These are phyloP conservation scores for Odontamblyopus rebecca DNA, from an alignment of 2,797 vertebrate genomes.

Conservation along the genomic window DNA sequence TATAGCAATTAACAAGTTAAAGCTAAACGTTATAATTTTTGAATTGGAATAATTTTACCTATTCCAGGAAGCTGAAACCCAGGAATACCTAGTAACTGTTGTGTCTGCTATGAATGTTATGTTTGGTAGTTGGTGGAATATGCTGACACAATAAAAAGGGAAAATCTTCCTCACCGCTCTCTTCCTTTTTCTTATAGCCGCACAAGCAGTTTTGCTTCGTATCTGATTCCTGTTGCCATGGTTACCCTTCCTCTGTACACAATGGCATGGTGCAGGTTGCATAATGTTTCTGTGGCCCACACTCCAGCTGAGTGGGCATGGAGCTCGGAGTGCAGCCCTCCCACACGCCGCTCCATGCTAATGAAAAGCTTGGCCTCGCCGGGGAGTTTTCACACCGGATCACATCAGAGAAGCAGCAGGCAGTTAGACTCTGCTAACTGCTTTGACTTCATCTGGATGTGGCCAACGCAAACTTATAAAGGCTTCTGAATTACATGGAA, in stretches of 20 bases:
- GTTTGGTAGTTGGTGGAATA: constrained; percentile 4
- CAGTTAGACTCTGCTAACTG: constrained; percentile 4
- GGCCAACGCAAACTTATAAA: neutral
- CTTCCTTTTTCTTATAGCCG: constrained; percentile 54
- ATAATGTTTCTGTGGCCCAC: constrained; percentile 71
- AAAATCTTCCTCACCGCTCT: constrained; percentile 31
- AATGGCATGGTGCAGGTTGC: constrained; percentile 67
- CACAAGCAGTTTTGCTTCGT: constrained; percentile 43
- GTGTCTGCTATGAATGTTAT: neutral
- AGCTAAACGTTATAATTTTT: too few relatives aligned
- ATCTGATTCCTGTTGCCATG: constrained; percentile 73
- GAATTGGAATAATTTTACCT: too few relatives aligned
- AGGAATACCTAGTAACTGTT: neutral
- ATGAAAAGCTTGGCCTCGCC: constrained; percentile 67
- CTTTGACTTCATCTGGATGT: neutral
- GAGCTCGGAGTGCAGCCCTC: constrained; percentile 63
- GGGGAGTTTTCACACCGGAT: constrained; percentile 40
- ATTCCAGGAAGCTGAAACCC: too few relatives aligned
- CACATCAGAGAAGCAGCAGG: constrained; percentile 17
- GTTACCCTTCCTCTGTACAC: constrained; percentile 73
- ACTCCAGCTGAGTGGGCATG: constrained; percentile 66
- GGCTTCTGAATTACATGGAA: neutral
- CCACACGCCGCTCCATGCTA: constrained; percentile 66
- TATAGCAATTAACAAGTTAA: too few relatives aligned
- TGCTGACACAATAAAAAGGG: constrained; percentile 22